phyloP scores from a whole-genome alignment of 2,113 vertebrate genomes.

The Phaethon lepturus region DNA sequence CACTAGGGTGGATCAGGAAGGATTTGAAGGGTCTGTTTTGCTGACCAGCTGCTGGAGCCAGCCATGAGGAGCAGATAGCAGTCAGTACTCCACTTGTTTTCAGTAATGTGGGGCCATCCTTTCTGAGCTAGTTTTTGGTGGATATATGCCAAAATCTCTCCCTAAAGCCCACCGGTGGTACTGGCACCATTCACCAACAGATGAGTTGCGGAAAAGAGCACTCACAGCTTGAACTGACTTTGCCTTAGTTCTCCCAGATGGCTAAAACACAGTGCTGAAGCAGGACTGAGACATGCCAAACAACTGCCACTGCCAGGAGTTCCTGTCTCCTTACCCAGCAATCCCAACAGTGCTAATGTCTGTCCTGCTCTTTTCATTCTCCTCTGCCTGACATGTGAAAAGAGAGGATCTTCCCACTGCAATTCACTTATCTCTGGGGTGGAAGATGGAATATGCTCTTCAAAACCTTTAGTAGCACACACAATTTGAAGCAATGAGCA shows the following conservation, averaged over 20 bases:
- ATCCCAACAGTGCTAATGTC: not conserved
- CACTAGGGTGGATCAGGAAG: not conserved
- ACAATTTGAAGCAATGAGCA: not conserved
- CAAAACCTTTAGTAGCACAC: not conserved
- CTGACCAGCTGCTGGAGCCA: not conserved
- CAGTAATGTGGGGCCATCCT: not conserved
- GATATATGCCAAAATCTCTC: not conserved
- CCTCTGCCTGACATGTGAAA: not conserved
- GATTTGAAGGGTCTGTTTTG: not conserved
- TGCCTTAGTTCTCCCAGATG: not conserved
- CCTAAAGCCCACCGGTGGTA: not conserved
- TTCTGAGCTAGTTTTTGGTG: not conserved
- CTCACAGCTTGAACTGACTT: not conserved
- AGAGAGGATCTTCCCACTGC: not conserved
- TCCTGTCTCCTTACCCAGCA: not conserved
- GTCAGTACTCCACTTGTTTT: not conserved
- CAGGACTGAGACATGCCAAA: not conserved
- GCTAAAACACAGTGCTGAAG: not conserved
- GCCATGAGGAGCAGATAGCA: not conserved
- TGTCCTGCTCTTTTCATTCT: not conserved
- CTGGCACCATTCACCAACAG: not conserved
- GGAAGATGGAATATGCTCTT: not conserved
- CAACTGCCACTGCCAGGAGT: not conserved
- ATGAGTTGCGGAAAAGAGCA: not conserved
- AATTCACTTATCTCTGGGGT: not conserved